phyloP scores from a whole-genome alignment of 37 sponge, comb jelly and placozoan genomes.

The Halisarca cf. caerulea region DNA sequence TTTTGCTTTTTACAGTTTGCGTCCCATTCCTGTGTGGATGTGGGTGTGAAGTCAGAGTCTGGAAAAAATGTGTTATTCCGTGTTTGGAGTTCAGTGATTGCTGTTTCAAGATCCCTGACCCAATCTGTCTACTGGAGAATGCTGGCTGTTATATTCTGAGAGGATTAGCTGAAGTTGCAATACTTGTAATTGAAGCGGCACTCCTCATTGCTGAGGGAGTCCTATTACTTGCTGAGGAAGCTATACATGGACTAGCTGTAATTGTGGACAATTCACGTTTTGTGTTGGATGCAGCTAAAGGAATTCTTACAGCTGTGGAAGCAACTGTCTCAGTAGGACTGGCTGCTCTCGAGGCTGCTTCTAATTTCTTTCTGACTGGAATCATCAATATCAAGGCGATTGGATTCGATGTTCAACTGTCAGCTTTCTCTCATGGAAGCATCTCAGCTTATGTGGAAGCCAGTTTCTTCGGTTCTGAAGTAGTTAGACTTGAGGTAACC shows the following conservation, averaged over 20 bases:
- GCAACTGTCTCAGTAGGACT: not conserved
- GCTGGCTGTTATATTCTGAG: not conserved
- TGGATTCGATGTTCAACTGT: not conserved
- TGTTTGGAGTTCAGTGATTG: conserved; percentile 5
- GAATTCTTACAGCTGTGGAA: not conserved
- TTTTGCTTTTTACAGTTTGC: conserved; percentile 38
- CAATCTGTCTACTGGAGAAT: conserved; percentile 9
- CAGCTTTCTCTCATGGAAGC: not conserved
- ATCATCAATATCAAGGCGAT: conserved; percentile 22
- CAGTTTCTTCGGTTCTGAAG: not conserved
- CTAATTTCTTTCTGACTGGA: not conserved
- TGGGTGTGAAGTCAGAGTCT: conserved; percentile 7
- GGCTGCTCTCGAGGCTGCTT: not conserved
- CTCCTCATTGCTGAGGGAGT: not conserved
- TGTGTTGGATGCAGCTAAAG: conserved; percentile 1
- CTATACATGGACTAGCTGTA: not conserved
- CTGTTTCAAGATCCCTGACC: conserved; percentile 26
- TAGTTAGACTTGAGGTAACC: not conserved
- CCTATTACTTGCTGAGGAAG: not conserved
- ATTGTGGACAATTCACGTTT: conserved; percentile 1
- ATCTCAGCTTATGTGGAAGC: not conserved
- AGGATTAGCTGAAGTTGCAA: not conserved
- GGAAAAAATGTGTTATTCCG: conserved; percentile 10
- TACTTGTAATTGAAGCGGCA: not conserved
- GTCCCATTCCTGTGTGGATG: conserved; percentile 13